Evolutionary conservation across 1,140 invertebrate species (phyloP).

Genomic region (Mylabris phalerata): DNA sequence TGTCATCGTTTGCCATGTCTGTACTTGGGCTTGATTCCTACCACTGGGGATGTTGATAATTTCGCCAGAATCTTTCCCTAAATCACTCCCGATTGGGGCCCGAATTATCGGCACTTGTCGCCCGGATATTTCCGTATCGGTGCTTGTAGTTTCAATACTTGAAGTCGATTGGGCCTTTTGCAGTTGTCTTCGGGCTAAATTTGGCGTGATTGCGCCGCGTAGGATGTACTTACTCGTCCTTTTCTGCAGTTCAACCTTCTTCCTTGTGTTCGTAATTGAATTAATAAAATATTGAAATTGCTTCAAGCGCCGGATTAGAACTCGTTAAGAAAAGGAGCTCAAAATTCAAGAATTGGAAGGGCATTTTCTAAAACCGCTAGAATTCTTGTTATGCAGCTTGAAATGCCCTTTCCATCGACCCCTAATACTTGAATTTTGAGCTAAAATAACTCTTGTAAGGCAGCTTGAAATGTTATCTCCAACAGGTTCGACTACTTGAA

Average conservation of each 20-base stretch:
- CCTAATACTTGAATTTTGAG: too few relatives aligned
- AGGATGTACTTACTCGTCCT: slow-evolving; percentile 76
- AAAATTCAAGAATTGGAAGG: slow-evolving; percentile 11
- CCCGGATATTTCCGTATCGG: slow-evolving; percentile 50
- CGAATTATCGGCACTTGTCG: slow-evolving; percentile 56
- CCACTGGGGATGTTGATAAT: neutral
- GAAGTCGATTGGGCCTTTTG: slow-evolving; percentile 54
- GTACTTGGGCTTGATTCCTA: slow-evolving; percentile 6
- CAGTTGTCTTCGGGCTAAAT: slow-evolving; percentile 60
- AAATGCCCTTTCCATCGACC: too few relatives aligned
- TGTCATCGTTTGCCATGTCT: slow-evolving; percentile 72
- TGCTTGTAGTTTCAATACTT: slow-evolving; percentile 48
- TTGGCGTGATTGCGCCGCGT: slow-evolving; percentile 73
- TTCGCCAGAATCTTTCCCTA: slow-evolving; percentile 32
- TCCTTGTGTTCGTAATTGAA: slow-evolving; percentile 45
- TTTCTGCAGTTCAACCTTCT: slow-evolving; percentile 74
- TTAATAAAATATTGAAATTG: too few relatives aligned
- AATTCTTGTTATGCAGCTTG: too few relatives aligned
- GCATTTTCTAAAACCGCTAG: too few relatives aligned
- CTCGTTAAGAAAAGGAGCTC: too few relatives aligned
- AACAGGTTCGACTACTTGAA: too few relatives aligned
- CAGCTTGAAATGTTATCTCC: too few relatives aligned
- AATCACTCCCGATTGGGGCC: slow-evolving; percentile 56
- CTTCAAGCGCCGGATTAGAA: too few relatives aligned
- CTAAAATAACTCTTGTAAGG: too few relatives aligned